Evolutionary conservation across 2,113 vertebrate genomes (phyloP).

Genomic region (Ariopsis seemanni): DNA sequence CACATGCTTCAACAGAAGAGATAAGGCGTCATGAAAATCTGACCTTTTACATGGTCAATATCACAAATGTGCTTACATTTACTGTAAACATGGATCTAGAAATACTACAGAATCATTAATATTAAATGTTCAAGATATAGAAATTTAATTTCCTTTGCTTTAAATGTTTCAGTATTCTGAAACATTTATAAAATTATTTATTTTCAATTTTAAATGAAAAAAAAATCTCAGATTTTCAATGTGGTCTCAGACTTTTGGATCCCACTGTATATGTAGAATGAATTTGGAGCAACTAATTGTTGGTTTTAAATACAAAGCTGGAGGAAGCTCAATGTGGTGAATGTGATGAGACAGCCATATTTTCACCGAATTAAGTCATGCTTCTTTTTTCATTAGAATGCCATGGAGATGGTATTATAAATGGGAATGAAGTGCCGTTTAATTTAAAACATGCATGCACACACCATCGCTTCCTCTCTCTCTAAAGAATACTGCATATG

Average conservation of each 20-base stretch:
- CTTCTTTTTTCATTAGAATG: constrained; percentile 36
- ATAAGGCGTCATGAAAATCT: background rate
- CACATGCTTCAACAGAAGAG: background rate
- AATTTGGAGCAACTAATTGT: background rate
- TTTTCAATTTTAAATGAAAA: background rate
- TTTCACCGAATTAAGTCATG: constrained; percentile 15
- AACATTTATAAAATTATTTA: background rate
- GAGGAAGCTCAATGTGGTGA: constrained; percentile 9
- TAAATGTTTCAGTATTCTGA: background rate
- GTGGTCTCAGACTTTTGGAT: background rate
- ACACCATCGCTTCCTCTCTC: constrained; percentile 27
- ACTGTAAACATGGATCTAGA: background rate
- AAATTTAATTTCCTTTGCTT: background rate
- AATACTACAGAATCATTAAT: background rate
- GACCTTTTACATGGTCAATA: background rate
- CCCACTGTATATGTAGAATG: background rate
- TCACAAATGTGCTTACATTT: background rate
- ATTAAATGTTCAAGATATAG: background rate
- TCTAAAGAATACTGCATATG: constrained; percentile 22
- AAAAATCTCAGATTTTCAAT: background rate
- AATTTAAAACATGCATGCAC: constrained; percentile 23
- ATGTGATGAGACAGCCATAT: constrained; percentile 17
- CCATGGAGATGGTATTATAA: constrained; percentile 11
- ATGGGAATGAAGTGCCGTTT: constrained; percentile 18
- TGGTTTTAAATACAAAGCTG: constrained; percentile 1